A percentile compares a stretch with the other conserved stretches of the same genome.
phyloP scores from a whole-genome alignment of 2,888 invertebrate genomes.

The Trachelus tabidus region DNA sequence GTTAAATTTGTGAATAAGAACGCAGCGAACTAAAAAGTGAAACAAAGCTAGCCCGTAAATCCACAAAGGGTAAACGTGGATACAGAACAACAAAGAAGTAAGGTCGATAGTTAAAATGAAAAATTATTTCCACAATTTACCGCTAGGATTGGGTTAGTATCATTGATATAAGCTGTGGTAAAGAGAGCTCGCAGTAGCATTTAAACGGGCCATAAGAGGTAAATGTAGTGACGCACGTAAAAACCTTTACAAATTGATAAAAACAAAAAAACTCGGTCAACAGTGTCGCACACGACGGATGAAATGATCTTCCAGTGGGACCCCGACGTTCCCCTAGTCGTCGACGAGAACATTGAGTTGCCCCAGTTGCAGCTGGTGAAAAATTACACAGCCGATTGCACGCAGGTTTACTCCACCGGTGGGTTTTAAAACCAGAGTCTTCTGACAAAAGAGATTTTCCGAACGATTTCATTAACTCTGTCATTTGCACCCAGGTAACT shows the following conservation, averaged over 20 bases:
- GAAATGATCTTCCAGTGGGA: conserved; percentile 96
- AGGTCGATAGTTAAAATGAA: background rate
- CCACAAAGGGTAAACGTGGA: background rate
- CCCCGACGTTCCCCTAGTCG: conserved; percentile 87
- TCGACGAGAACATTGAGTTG: conserved; percentile 89
- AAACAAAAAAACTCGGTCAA: conserved; percentile 55
- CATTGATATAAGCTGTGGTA: background rate
- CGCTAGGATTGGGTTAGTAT: background rate
- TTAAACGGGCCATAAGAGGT: background rate
- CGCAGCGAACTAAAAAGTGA: background rate
- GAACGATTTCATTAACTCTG: conserved; percentile 1
- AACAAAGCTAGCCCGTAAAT: background rate
- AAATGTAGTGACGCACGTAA: background rate
- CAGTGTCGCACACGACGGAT: conserved; percentile 94
- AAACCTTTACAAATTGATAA: background rate
- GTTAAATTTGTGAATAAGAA: background rate
- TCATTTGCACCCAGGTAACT: conserved; percentile 75
- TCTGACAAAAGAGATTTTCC: background rate
- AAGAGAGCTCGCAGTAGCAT: background rate
- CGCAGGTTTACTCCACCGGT: conserved; percentile 93
- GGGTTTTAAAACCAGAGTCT: conserved; percentile 33
- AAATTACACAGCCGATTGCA: conserved; percentile 90
- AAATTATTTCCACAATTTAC: background rate
- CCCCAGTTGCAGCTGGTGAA: conserved; percentile 89
- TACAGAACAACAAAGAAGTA: background rate